A percentile compares a stretch with the other conserved stretches of the same genome.
These are phyloP conservation scores for Petrocephalus schoutedeni DNA, from an alignment of 2,797 vertebrate species.

Conservation along the genomic window DNA sequence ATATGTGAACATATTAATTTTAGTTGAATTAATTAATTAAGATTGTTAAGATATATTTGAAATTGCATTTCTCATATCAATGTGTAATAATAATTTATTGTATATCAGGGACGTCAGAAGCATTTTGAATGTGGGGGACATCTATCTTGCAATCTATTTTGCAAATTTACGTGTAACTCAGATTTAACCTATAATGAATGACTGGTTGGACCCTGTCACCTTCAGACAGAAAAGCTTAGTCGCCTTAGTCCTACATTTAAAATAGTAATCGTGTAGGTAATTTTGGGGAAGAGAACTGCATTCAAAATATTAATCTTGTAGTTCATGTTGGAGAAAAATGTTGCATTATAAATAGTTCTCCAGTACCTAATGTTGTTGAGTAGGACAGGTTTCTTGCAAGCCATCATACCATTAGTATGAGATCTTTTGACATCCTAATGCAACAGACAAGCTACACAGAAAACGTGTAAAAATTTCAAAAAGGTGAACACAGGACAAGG, in stretches of 20 bases:
- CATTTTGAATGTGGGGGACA: no score
- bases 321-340: not conserved
- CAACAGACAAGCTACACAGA: not conserved
- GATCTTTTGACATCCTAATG: not conserved
- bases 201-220: not conserved
- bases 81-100: not conserved
- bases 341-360: not conserved
- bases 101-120: no score
- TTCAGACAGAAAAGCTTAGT: not conserved
- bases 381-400: not conserved
- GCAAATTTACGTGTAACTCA: not conserved
- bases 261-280: not conserved
- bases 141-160: not conserved
- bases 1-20: not conserved
- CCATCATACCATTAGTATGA: not conserved
- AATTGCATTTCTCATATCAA: not conserved
- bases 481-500: not conserved
- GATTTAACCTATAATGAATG: not conserved
- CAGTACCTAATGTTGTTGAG: not conserved
- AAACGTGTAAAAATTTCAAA: not conserved
- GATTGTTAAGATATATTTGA: not conserved
- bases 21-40: not conserved
- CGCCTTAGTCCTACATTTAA: not conserved
- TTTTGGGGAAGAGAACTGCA: not conserved
- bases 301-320: not conserved